A percentile compares a stretch with the other conserved stretches of the same genome.
These are phyloP conservation scores for Monopterus albus DNA, from an alignment of 2,113 vertebrate species.

Conservation along the genomic window DNA sequence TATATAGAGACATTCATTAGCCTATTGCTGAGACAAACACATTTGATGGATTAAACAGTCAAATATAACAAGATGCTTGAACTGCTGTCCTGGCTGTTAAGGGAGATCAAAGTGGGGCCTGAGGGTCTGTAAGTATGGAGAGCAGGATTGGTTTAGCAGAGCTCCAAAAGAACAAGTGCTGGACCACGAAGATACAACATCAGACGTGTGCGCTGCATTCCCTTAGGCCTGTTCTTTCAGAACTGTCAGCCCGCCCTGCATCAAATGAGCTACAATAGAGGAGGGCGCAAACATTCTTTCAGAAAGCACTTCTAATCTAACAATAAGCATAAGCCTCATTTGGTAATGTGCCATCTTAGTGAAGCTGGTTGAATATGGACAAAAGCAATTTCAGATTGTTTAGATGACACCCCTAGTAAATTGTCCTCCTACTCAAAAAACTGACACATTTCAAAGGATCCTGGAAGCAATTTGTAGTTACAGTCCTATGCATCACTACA, in stretches of 20 bases:
- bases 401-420: constrained; percentile 17
- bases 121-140: constrained; percentile 69
- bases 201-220: constrained; percentile 72
- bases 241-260: constrained; percentile 68
- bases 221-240: constrained; percentile 73
- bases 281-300: constrained; percentile 50
- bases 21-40: constrained; percentile 80
- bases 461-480: constrained; percentile 17
- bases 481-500: neutral
- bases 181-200: constrained; percentile 79
- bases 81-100: constrained; percentile 75
- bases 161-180: constrained; percentile 77
- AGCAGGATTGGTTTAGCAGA: constrained; percentile 69
- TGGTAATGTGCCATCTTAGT: constrained; percentile 44
- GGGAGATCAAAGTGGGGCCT: constrained; percentile 81
- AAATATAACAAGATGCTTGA: constrained; percentile 78
- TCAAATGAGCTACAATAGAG: constrained; percentile 59
- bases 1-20: constrained; percentile 76
- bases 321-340: constrained; percentile 62
- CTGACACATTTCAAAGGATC: constrained; percentile 16
- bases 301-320: constrained; percentile 60
- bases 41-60: constrained; percentile 80
- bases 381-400: constrained; percentile 22
- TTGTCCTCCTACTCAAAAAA: constrained; percentile 29
- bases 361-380: constrained; percentile 22